Conservation (phyloP, 2,888 invertebrate species). For the Leucophenga maculata region DNA sequence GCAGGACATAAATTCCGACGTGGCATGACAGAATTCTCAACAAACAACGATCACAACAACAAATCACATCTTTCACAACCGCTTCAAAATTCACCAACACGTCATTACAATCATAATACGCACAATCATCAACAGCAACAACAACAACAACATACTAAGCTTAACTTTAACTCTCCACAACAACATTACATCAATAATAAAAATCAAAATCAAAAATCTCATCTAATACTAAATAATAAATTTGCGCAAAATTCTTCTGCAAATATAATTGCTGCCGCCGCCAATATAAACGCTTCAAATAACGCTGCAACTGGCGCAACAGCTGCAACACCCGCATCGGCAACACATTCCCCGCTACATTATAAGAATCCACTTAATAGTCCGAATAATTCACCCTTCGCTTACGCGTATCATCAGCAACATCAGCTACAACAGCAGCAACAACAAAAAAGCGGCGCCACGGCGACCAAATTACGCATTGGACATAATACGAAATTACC, state of each 20-base stretch:
- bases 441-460: conserved; percentile 33
- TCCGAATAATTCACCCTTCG: conserved; percentile 67
- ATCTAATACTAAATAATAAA: conserved; percentile 31
- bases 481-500: conserved; percentile 48
- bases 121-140: conserved; percentile 54
- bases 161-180: conserved; percentile 37
- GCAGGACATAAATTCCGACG: conserved; percentile 71
- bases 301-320: conserved; percentile 36
- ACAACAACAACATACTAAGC: conserved; percentile 31
- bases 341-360: conserved; percentile 63
- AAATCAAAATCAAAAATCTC: conserved; percentile 43
- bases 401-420: conserved; percentile 46
- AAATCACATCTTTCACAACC: conserved; percentile 70
- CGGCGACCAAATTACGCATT: conserved; percentile 18
- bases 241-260: conserved; percentile 50
- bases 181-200: conserved; percentile 41
- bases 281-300: conserved; percentile 25
- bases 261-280: conserved; percentile 33
- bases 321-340: conserved; percentile 51
- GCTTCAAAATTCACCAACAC: conserved; percentile 68
- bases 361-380: conserved; percentile 70
- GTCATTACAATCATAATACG: conserved; percentile 40
- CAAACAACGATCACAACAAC: conserved; percentile 68
- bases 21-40: conserved; percentile 73
- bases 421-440: conserved; percentile 28